phyloP scores from a whole-genome alignment of 2,113 vertebrate species.

The Paraplagusia blochii region DNA sequence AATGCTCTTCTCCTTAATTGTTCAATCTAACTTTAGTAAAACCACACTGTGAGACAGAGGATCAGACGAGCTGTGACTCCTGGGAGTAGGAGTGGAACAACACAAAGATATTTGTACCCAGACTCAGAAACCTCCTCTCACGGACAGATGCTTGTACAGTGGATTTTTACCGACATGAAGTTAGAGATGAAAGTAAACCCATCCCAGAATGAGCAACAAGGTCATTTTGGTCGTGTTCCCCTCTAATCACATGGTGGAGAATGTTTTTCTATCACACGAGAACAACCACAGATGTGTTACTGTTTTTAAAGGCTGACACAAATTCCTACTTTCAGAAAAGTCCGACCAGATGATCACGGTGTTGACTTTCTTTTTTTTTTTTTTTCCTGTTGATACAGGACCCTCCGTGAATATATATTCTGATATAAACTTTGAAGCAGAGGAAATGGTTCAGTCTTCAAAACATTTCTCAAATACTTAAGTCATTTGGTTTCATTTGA shows the following conservation, averaged over 20 bases:
- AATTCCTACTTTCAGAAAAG: neutral
- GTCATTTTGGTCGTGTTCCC: neutral
- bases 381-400: too few relatives aligned
- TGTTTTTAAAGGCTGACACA: neutral
- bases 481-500: too few relatives aligned
- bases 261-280: constrained; percentile 6
- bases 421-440: too few relatives aligned
- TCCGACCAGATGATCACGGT: too few relatives aligned
- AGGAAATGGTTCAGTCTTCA: too few relatives aligned
- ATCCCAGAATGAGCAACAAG: neutral
- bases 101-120: neutral
- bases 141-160: neutral
- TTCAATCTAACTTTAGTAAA: too few relatives aligned
- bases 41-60: too few relatives aligned
- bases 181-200: neutral
- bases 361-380: too few relatives aligned
- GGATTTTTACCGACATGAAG: neutral
- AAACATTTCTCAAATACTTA: too few relatives aligned
- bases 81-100: neutral
- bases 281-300: neutral
- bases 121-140: neutral
- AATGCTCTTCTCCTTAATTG: too few relatives aligned
- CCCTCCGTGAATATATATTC: too few relatives aligned
- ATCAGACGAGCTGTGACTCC: too few relatives aligned
- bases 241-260: neutral